phyloP scores from a whole-genome alignment of 2,888 invertebrate genomes.

The Epistrophella euchroma region DNA sequence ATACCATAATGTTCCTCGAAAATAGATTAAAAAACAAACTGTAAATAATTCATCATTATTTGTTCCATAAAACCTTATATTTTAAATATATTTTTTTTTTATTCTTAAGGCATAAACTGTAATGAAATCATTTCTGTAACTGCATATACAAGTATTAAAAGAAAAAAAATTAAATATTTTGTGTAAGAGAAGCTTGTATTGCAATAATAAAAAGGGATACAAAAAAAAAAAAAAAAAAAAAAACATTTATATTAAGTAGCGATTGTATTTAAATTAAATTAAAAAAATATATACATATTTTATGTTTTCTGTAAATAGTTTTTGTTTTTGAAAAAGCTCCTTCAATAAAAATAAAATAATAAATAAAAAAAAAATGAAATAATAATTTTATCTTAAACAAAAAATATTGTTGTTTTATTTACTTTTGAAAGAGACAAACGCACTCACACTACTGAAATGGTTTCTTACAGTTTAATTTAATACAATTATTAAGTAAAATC shows the following conservation, averaged over 20 bases:
- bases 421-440: constrained; percentile 32
- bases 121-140: constrained; percentile 80
- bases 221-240: constrained; percentile 49
- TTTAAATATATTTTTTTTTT: neutral
- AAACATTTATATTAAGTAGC: constrained; percentile 65
- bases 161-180: constrained; percentile 55
- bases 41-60: constrained; percentile 20
- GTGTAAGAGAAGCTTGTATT: constrained; percentile 61
- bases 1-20: constrained; percentile 69
- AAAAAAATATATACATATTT: constrained; percentile 43
- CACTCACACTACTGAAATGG: constrained; percentile 66
- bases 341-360: constrained; percentile 53
- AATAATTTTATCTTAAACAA: constrained; percentile 25
- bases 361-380: constrained; percentile 9
- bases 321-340: constrained; percentile 52
- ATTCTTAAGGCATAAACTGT: constrained; percentile 72
- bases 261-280: constrained; percentile 51
- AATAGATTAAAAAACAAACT: constrained; percentile 46
- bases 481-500: constrained; percentile 53
- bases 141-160: constrained; percentile 59
- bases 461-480: constrained; percentile 73
- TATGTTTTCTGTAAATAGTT: constrained; percentile 72
- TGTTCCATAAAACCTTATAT: constrained; percentile 13
- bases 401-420: constrained; percentile 65
- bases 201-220: constrained; percentile 41